A percentile compares a stretch with the other conserved stretches of the same genome.
phyloP scores from a whole-genome alignment of 2,888 invertebrate species.

The Halocaridina rubra region DNA sequence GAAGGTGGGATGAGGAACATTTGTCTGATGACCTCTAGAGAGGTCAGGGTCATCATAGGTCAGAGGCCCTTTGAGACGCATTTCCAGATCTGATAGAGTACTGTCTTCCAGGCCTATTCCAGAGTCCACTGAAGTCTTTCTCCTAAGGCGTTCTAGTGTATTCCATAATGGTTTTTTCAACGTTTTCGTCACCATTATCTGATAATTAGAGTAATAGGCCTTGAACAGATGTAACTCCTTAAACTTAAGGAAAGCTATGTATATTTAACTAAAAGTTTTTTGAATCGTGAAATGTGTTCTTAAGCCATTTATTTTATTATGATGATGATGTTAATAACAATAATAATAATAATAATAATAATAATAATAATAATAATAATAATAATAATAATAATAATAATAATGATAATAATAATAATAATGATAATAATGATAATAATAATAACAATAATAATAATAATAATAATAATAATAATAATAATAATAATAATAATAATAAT shows the following conservation, averaged over 20 bases:
- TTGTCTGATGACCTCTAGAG: neutral
- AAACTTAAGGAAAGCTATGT: neutral
- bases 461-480: neutral
- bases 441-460: neutral
- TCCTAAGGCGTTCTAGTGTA: no score
- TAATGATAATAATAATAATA: neutral
- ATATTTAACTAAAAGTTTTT: neutral
- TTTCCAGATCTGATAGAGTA: neutral
- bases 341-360: conserved; percentile 8
- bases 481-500: neutral
- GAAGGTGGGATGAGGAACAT: neutral
- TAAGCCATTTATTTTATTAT: neutral
- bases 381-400: neutral
- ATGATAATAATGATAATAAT: neutral
- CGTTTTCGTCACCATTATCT: no score
- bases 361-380: neutral
- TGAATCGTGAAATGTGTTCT: neutral
- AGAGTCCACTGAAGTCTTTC: no score
- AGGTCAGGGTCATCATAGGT: neutral
- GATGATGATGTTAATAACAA: neutral
- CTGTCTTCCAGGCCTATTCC: no score
- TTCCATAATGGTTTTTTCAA: no score
- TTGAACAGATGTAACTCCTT: no score
- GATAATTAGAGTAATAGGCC: no score
- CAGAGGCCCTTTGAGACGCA: neutral